phyloP scores from a whole-genome alignment of 2,888 invertebrate genomes.

The Drosophila nr. perissopoda region DNA sequence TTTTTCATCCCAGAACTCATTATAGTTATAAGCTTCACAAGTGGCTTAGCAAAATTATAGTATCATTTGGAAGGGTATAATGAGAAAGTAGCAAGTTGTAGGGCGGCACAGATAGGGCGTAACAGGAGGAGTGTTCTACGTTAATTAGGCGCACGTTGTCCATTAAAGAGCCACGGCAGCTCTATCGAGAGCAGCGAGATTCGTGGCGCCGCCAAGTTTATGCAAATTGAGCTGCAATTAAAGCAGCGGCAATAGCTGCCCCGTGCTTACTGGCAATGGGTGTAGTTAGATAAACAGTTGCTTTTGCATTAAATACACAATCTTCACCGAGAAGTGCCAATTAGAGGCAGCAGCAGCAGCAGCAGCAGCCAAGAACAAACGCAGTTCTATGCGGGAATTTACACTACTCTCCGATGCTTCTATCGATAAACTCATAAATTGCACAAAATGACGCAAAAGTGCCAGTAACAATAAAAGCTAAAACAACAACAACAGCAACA shows the following conservation, averaged over 20 bases:
- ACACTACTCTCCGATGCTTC: slow-evolving; percentile 13
- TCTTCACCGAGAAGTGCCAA: slow-evolving; percentile 63
- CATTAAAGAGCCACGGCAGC: slow-evolving; percentile 58
- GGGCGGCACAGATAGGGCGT: not conserved
- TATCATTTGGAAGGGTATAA: not conserved
- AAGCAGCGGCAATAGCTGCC: slow-evolving; percentile 30
- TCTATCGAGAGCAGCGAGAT: slow-evolving; percentile 24
- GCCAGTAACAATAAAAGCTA: slow-evolving; percentile 48
- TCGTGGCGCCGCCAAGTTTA: slow-evolving; percentile 58
- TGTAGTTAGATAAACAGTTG: slow-evolving; percentile 28
- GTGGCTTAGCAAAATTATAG: not conserved
- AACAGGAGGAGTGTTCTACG: slow-evolving; percentile 47
- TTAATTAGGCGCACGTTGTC: slow-evolving; percentile 73
- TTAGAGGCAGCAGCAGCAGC: slow-evolving; percentile 48
- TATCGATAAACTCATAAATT: slow-evolving; percentile 77
- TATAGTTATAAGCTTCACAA: too few species aligned
- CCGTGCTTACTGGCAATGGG: slow-evolving; percentile 6
- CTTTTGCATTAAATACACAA: slow-evolving; percentile 29
- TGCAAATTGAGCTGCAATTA: slow-evolving; percentile 77
- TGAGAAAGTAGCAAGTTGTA: not conserved
- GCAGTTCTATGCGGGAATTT: slow-evolving; percentile 22
- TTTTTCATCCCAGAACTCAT: not conserved
- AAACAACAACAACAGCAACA: slow-evolving; percentile 31
- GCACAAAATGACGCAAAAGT: slow-evolving; percentile 70
- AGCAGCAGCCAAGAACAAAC: slow-evolving; percentile 43